These are phyloP conservation scores for Mystacornis crossleyi DNA, from an alignment of 2,113 vertebrate species.

Conservation along the genomic window DNA sequence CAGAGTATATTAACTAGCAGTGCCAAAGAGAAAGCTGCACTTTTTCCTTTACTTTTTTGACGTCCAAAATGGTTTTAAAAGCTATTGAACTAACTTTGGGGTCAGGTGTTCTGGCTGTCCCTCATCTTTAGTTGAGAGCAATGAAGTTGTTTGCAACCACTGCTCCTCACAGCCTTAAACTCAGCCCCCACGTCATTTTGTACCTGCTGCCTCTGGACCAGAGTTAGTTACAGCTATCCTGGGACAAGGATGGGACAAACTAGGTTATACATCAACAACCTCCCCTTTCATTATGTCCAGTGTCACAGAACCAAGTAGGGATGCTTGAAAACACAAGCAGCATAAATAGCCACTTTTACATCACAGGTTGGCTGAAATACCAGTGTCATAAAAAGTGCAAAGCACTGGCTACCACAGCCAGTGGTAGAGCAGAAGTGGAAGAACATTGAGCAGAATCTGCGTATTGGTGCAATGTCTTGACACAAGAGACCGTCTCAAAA, in stretches of 20 bases:
- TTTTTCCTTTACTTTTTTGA: not conserved
- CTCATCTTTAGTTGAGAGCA: not conserved
- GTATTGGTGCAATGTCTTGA: not conserved
- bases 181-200: not conserved
- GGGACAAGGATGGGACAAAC: not conserved
- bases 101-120: not conserved
- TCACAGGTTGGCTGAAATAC: not conserved
- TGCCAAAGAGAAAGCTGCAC: not conserved
- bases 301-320: no score
- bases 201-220: not conserved
- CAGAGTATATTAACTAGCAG: constrained; percentile 24
- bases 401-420: not conserved
- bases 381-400: not conserved
- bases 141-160: not conserved
- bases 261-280: not conserved
- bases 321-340: not conserved
- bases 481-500: not conserved
- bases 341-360: not conserved
- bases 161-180: not conserved
- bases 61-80: constrained; percentile 11
- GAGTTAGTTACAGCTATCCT: not conserved
- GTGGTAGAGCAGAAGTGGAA: no score
- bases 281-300: not conserved
- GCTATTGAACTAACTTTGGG: not conserved
- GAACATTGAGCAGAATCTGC: not conserved